Conservation (phyloP, 2,888 invertebrate genomes). For the Machimus rusticus region DNA sequence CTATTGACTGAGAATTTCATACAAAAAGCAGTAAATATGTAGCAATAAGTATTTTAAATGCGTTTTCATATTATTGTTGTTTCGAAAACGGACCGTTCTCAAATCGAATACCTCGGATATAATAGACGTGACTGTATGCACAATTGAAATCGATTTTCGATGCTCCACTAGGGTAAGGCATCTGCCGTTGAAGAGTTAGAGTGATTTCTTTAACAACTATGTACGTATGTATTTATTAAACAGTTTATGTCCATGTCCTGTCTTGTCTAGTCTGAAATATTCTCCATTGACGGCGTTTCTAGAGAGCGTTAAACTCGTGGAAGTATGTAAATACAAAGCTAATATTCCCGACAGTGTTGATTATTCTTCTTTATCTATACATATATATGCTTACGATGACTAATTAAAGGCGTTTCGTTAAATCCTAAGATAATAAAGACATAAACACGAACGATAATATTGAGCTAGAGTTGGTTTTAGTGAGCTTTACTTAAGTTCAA, state of each 20-base stretch:
- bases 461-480: not conserved
- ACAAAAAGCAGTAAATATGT: too few relatives aligned
- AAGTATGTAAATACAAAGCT: not conserved
- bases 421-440: not conserved
- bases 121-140: not conserved
- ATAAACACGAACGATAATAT: not conserved
- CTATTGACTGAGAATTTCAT: too few relatives aligned
- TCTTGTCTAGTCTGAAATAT: not conserved
- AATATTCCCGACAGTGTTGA: not conserved
- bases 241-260: not conserved
- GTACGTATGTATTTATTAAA: not conserved
- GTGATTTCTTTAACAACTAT: not conserved
- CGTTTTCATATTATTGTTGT: too few relatives aligned
- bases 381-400: not conserved
- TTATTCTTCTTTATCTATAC: not conserved
- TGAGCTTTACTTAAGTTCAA: not conserved
- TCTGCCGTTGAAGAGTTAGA: conserved; percentile 19
- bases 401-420: not conserved
- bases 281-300: not conserved
- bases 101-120: too few relatives aligned
- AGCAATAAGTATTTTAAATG: too few relatives aligned
- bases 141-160: conserved; percentile 16
- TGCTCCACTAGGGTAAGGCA: not conserved
- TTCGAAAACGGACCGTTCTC: too few relatives aligned
- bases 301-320: not conserved